Conservation (phyloP, 92 coral and sea anemone genomes). For the Umimayanthus chanpuru region DNA sequence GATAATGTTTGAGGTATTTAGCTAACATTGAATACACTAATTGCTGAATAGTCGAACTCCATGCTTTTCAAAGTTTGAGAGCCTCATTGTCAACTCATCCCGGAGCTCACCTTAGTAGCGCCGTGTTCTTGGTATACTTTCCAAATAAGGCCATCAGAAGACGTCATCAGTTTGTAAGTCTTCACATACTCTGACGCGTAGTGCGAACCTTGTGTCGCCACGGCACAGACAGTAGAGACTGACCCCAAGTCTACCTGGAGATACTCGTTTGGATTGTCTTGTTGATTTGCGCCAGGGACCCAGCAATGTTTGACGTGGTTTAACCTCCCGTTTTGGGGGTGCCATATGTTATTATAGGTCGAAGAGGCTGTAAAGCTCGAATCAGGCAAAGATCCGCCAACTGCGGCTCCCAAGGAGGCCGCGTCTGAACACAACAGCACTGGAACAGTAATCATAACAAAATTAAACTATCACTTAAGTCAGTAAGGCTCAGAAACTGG, state of each 20-base stretch:
- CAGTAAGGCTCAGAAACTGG: too few species aligned
- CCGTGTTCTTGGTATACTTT: background rate
- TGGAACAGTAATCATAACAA: background rate
- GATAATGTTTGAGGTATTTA: too few species aligned
- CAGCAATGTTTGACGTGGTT: constrained; percentile 1
- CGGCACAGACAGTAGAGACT: background rate
- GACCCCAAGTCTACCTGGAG: constrained; percentile 26
- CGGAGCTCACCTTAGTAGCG: background rate
- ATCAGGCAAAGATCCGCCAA: background rate
- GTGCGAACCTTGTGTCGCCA: constrained; percentile 37
- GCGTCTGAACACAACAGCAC: background rate
- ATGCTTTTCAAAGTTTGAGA: too few species aligned
- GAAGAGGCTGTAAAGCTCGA: constrained; percentile 14
- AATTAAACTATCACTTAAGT: too few species aligned
- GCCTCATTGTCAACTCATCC: background rate
- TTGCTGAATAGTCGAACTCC: too few species aligned
- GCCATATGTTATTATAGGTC: background rate
- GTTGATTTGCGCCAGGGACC: background rate
- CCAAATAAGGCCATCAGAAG: constrained; percentile 22
- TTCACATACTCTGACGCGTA: background rate
- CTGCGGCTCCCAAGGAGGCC: background rate
- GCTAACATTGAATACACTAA: too few species aligned
- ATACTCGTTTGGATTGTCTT: background rate
- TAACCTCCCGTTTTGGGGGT: constrained; percentile 1
- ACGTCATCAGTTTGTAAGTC: background rate